phyloP scores from a whole-genome alignment of 2,797 vertebrate genomes.

The Leptatherina wallacei region DNA sequence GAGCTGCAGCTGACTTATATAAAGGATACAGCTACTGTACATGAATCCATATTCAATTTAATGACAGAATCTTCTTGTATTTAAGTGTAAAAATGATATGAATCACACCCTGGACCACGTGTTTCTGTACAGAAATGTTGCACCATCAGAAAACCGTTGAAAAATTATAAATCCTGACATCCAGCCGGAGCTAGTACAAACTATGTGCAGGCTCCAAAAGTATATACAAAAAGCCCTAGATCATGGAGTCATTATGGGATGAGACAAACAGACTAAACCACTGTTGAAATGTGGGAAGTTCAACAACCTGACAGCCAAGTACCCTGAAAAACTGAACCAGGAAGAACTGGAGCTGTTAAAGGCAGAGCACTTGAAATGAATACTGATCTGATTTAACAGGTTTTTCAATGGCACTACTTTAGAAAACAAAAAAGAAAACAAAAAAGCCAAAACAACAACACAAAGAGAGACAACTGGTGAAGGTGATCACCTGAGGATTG shows the following conservation, averaged over 20 bases:
- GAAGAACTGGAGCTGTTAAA: not conserved
- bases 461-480: too few species aligned
- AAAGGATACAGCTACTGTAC: not conserved
- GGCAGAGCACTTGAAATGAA: not conserved
- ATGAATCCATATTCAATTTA: too few species aligned
- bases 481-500: too few species aligned
- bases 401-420: too few species aligned
- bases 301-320: not conserved
- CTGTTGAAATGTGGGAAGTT: constrained; percentile 1
- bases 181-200: not conserved
- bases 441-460: too few species aligned
- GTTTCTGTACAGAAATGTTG: not conserved
- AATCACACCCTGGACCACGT: not conserved
- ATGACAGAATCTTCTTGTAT: too few species aligned
- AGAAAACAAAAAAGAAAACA: too few species aligned
- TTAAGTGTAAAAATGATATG: not conserved
- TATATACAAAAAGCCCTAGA: not conserved
- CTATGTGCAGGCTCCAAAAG: not conserved
- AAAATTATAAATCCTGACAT: not conserved
- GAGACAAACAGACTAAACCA: not conserved
- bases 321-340: not conserved
- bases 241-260: not conserved
- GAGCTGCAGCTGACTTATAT: not conserved
- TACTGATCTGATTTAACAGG: too few species aligned
- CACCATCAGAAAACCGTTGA: not conserved